Conservation (phyloP, 2,888 invertebrate genomes). For the Bimastos eiseni region DNA sequence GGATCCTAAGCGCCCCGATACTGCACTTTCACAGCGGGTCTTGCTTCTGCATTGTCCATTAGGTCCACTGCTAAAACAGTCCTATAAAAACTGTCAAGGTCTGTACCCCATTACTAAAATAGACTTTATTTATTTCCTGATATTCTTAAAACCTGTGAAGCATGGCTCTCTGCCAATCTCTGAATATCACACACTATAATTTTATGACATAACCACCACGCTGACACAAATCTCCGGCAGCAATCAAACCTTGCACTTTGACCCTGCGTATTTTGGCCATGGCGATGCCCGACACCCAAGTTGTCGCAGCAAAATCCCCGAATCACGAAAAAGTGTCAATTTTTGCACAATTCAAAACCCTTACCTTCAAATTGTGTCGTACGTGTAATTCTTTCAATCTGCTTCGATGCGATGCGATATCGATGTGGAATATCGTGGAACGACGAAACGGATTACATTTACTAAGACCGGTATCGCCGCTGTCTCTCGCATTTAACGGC, state of each 20-base stretch:
- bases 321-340: not conserved
- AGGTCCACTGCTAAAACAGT: not conserved
- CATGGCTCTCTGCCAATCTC: not conserved
- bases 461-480: not conserved
- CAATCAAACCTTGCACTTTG: not conserved
- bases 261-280: not conserved
- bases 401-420: constrained; percentile 5
- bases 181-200: not conserved
- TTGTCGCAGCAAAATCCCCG: not conserved
- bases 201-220: not conserved
- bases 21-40: no score
- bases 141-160: not conserved
- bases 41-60: not conserved
- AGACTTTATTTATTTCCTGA: not conserved
- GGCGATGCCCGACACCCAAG: not conserved
- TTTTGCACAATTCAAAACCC: not conserved
- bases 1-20: no score
- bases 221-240: not conserved
- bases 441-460: not conserved
- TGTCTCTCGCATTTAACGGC: not conserved
- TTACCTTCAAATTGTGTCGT: not conserved
- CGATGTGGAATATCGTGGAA: not conserved
- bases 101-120: not conserved
- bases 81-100: not conserved
- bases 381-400: constrained; percentile 6